Conservation (phyloP, 2,113 vertebrate species). For the Rhea pennata region DNA sequence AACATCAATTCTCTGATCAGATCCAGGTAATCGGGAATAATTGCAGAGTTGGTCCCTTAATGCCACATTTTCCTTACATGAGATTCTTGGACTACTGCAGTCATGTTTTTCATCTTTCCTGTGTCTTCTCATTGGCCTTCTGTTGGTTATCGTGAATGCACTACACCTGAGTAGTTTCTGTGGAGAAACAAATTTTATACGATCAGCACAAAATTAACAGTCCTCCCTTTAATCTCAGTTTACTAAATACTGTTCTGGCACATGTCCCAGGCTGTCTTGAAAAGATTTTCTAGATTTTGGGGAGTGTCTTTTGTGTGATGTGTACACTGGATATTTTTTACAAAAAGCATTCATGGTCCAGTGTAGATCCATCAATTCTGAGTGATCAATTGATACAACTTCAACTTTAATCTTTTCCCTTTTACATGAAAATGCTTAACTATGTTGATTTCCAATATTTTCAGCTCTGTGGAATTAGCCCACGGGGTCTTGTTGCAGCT, state of each 20-base stretch:
- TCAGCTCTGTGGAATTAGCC: background rate
- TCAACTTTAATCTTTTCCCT: background rate
- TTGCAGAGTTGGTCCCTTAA: background rate
- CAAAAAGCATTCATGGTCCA: background rate
- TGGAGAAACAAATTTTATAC: conserved; percentile 73
- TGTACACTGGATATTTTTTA: accelerated
- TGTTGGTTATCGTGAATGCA: conserved; percentile 40
- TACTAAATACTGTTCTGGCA: accelerated
- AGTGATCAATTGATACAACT: background rate
- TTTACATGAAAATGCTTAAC: background rate
- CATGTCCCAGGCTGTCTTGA: background rate
- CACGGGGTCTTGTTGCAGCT: background rate
- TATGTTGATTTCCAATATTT: background rate
- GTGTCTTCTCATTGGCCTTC: conserved; percentile 69
- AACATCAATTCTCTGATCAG: background rate
- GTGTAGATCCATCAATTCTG: background rate
- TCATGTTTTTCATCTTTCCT: conserved; percentile 53
- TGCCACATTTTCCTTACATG: background rate
- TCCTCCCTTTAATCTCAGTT: background rate
- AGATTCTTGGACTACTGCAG: conserved; percentile 83
- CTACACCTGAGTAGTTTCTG: conserved; percentile 37
- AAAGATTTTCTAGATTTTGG: accelerated
- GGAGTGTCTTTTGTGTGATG: background rate
- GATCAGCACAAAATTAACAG: conserved; percentile 42
- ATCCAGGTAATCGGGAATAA: background rate